Conservation (phyloP, 2,888 invertebrate species). For the Sphinx pinastri region DNA sequence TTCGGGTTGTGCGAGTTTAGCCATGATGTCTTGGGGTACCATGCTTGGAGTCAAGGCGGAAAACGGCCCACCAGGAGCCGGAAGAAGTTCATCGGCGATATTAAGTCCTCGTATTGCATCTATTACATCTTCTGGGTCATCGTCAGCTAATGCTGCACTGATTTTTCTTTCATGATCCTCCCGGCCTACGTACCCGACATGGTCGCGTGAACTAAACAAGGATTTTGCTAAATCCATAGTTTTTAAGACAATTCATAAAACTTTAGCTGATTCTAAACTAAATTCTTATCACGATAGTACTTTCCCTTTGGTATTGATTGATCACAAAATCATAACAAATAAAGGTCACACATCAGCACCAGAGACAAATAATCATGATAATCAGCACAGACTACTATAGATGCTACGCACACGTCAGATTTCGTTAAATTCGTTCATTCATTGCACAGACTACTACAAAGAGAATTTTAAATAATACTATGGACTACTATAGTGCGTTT, state of each 20-base stretch:
- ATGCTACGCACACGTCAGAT: no score
- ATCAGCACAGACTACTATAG: no score
- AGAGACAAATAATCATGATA: no score
- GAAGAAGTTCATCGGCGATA: conserved; percentile 87
- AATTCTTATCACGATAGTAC: neutral
- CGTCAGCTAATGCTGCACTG: conserved; percentile 91
- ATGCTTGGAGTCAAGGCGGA: conserved; percentile 97
- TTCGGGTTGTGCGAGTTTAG: conserved; percentile 91
- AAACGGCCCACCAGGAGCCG: conserved; percentile 95
- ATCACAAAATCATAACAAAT: conserved; percentile 38
- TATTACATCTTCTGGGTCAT: conserved; percentile 87
- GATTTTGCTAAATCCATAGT: conserved; percentile 95
- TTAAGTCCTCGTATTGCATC: conserved; percentile 88
- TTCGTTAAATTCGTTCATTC: no score
- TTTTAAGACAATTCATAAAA: neutral
- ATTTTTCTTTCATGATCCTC: conserved; percentile 93
- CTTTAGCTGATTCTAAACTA: neutral
- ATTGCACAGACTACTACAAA: no score
- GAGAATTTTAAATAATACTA: no score
- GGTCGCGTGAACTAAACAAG: conserved; percentile 92
- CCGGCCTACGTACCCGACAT: conserved; percentile 95
- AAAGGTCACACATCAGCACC: conserved; percentile 45
- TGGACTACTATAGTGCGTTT: no score
- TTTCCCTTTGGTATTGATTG: conserved; percentile 16
- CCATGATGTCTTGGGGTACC: conserved; percentile 97